phyloP scores from a whole-genome alignment of 1,140 invertebrate genomes.

The Eumeta japonica region DNA sequence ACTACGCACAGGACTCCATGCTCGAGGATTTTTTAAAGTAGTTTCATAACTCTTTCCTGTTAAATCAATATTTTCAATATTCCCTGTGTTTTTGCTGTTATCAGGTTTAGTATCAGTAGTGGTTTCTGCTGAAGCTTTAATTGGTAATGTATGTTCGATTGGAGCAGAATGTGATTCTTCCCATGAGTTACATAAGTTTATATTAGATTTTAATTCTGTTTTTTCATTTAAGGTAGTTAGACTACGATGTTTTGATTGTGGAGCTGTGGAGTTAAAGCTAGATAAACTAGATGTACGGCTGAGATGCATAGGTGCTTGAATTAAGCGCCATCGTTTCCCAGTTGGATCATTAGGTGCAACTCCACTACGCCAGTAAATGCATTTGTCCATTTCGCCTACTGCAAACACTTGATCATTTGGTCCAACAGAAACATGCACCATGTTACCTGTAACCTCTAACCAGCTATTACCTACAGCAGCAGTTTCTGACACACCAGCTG shows the following conservation, averaged over 20 bases:
- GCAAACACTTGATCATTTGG: constrained; percentile 78
- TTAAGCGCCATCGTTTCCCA: constrained; percentile 81
- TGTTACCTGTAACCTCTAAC: constrained; percentile 83
- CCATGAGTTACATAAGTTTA: constrained; percentile 47
- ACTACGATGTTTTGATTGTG: constrained; percentile 49
- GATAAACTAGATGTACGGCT: constrained; percentile 76
- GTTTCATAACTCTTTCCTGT: constrained; percentile 65
- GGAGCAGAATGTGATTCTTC: constrained; percentile 57
- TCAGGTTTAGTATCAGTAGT: constrained; percentile 30
- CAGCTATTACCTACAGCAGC: constrained; percentile 73
- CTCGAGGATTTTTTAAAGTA: constrained; percentile 71
- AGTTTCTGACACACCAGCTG: constrained; percentile 68
- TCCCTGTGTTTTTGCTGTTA: no score
- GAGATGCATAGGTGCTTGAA: constrained; percentile 75
- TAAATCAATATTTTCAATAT: constrained; percentile 53
- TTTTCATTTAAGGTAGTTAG: constrained; percentile 46
- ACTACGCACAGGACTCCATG: constrained; percentile 80
- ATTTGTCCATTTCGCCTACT: constrained; percentile 65
- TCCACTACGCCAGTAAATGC: constrained; percentile 77
- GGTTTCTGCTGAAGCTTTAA: constrained; percentile 43
- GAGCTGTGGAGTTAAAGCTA: constrained; percentile 42
- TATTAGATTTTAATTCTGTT: constrained; percentile 39
- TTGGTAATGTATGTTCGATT: constrained; percentile 49
- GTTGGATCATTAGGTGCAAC: constrained; percentile 75
- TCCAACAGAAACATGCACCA: constrained; percentile 79